Base-by-base conservation (phyloP, 2,888 invertebrate genomes). In the Hirtodrosophila confusa region DNA sequence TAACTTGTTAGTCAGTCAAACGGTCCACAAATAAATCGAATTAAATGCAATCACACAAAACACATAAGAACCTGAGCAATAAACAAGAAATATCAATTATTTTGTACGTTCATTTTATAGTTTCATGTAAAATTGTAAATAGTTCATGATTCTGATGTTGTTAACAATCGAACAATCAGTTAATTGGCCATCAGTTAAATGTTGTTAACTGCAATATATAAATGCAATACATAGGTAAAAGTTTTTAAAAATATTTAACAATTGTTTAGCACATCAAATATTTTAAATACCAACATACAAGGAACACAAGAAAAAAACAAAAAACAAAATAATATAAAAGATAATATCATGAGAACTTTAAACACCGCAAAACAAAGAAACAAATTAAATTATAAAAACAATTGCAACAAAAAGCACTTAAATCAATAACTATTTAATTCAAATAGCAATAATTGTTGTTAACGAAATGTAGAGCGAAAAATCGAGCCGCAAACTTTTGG, bases 391-490 rank as follows among this genome's bases (percentile, higher is more conserved):
- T 62, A 66, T 53, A 69, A 40, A 68, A 47, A 54, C 51, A 67
- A 61, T 60, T 53, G 65, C 41, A 67, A 69, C 40, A 50, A 27
- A 64, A 56, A 80, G 17, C 66, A 78, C 67, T 80, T 75, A 57
- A 78, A 83, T 67, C 50, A 83, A 83, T 69, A 79, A 74, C 66
- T 66, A 74, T 73, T 41, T 60, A 75, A 69, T 67, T 83, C 66
- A 79, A 74, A 70, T 82, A 80, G 80, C 78, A 85, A 80, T 85
- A 85, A 80, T 85, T 85, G 86, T 86, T 82, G 86, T 84, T 86
- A 80, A 78, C 44, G 50, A 66, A 61, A 71, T 68, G 55, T 64
- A 72, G 61, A 60, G 50, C 63, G 55, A 64, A 62, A 11, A 56
- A 50, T 44, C 39, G 47, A 69, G 51, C 55, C 64, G 65, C 65